Conservation (phyloP, 2,113 vertebrate genomes). For the Cebus imitator region DNA sequence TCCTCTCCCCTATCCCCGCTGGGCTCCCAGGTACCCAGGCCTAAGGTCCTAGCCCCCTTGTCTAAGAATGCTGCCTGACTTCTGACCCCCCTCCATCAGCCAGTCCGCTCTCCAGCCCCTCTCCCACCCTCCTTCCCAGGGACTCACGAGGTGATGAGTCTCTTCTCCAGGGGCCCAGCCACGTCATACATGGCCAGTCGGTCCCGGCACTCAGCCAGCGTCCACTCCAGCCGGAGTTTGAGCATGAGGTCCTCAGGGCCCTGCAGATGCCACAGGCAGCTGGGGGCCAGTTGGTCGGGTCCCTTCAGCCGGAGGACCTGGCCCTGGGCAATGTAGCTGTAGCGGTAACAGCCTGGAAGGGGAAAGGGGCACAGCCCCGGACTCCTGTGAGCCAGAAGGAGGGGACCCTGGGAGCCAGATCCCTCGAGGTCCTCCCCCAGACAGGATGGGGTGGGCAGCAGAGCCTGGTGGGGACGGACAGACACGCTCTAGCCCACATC, state of each 20-base stretch:
- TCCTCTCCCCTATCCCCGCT: neutral
- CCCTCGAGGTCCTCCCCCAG: neutral
- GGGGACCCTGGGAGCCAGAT: rapidly evolving
- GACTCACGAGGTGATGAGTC: constrained; percentile 95
- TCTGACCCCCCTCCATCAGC: neutral
- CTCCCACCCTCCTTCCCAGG: constrained; percentile 71
- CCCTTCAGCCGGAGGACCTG: constrained; percentile 84
- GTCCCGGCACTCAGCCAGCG: constrained; percentile 90
- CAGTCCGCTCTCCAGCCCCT: neutral
- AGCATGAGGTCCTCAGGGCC: constrained; percentile 86
- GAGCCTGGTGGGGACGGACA: rapidly evolving
- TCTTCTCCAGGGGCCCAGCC: constrained; percentile 84
- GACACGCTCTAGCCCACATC: neutral
- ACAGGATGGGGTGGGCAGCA: neutral
- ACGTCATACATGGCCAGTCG: constrained; percentile 90
- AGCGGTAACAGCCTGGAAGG: constrained; percentile 91
- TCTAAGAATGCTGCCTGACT: neutral
- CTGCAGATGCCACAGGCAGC: constrained; percentile 94
- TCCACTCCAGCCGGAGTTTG: constrained; percentile 92
- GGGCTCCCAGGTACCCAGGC: neutral
- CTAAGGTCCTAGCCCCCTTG: neutral
- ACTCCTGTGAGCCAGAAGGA: neutral
- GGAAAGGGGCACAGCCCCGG: constrained; percentile 18
- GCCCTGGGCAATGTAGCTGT: constrained; percentile 85
- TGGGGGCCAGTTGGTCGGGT: constrained; percentile 87